Conservation (phyloP, 1,140 invertebrate species). For the Hypsibius dujardini region DNA sequence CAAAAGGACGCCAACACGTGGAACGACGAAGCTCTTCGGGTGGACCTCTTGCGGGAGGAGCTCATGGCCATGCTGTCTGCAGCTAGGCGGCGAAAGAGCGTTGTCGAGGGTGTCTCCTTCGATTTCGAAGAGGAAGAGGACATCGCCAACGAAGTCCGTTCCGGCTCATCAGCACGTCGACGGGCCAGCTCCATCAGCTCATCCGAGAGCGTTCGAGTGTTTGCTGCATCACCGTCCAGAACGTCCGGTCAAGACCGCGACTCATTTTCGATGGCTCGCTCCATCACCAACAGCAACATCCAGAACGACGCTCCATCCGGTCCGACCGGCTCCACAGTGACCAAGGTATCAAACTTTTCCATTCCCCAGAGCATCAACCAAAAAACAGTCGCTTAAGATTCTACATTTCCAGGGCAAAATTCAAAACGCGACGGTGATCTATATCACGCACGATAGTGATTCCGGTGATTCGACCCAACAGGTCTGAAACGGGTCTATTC, state of each 20-base stretch:
- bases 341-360: too few relatives aligned
- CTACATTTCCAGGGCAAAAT: too few relatives aligned
- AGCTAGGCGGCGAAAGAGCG: neutral
- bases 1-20: neutral
- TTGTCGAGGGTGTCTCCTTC: conserved; percentile 8
- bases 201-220: neutral
- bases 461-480: neutral
- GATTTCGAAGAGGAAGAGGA: conserved; percentile 14
- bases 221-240: neutral
- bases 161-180: neutral
- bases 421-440: conserved; percentile 1
- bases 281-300: neutral
- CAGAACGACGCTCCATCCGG: neutral
- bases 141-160: neutral
- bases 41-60: neutral
- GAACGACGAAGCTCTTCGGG: neutral
- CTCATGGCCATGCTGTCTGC: neutral
- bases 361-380: too few relatives aligned
- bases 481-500: neutral
- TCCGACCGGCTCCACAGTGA: too few relatives aligned
- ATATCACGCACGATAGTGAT: neutral
- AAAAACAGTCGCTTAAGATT: too few relatives aligned
- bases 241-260: neutral
- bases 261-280: neutral
- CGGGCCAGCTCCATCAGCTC: conserved; percentile 11